Evolutionary conservation across 2,888 invertebrate genomes (phyloP).

Genomic region (Nyleta sp.): DNA sequence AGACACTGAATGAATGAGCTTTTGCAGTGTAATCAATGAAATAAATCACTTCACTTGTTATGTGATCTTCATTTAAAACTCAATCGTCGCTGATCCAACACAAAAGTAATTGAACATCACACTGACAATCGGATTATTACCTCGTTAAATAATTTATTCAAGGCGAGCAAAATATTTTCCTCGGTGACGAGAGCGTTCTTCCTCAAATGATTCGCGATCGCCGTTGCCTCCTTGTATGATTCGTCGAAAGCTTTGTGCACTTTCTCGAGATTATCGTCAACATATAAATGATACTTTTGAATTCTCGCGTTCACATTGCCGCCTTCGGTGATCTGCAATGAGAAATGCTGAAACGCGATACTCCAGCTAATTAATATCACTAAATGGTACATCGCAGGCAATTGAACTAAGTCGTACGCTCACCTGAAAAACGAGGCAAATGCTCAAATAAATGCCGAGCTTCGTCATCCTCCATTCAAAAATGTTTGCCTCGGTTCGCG

Average conservation of each 20-base stretch:
- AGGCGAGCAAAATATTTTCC: not conserved
- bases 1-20: too few relatives aligned
- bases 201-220: constrained; percentile 7
- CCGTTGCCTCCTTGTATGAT: constrained; percentile 2
- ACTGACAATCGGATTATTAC: too few relatives aligned
- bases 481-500: constrained; percentile 10
- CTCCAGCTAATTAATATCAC: not conserved
- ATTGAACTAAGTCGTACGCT: not conserved
- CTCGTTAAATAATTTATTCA: constrained; percentile 4
- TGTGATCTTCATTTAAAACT: too few relatives aligned
- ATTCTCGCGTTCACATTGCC: not conserved
- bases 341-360: not conserved
- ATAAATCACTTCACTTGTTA: too few relatives aligned
- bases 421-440: constrained; percentile 19
- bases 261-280: constrained; percentile 6
- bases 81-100: too few relatives aligned
- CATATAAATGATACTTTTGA: constrained; percentile 10
- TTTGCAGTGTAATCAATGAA: too few relatives aligned
- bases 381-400: not conserved
- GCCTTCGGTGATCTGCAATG: not conserved
- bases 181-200: constrained; percentile 12
- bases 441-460: not conserved
- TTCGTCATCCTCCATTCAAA: constrained; percentile 15
- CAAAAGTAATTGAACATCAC: too few relatives aligned
- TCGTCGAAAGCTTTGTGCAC: constrained; percentile 16